Base-by-base conservation (phyloP, 2,888 invertebrate genomes). In the Xestia ashworthii region DNA sequence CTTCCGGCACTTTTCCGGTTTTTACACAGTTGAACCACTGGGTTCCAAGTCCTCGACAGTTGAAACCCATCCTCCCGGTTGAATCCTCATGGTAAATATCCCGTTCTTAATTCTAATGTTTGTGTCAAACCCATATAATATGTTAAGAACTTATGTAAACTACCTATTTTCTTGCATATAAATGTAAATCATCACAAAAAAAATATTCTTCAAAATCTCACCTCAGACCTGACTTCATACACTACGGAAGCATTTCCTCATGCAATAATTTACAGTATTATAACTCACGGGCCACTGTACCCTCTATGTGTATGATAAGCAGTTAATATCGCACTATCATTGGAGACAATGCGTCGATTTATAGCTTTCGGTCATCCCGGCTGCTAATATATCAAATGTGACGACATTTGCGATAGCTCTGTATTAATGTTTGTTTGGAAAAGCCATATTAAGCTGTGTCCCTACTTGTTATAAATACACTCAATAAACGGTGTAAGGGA, bases 281-380 rank as follows among this genome's bases (percentile, higher is more conserved):
- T 46, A 76, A 53, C 25, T 65, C 69, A 44, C 4, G 58, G 9
- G 2, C 16, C 12, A 41, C 53, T 48, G 80, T 44, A 80, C 38
- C 25, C 16, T 25, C 55, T 48, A 83, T 72, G 69, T 38, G 53
- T 22, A 25, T 69, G 65, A 72, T 69, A 72, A 70, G 53, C 80
- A 55, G 32, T 53, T 69, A 58, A 53, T 74, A 64, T 53, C 19
- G 11, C 60, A 14, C 32, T 66, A 80, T 62, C 53, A 60, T 68
- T 67, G 65, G 41, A 81, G 73, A 81, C 84, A 81, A 81, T 81
- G 60, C 53, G 41, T 25, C 58, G 22, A 81, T 81, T 84, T 81
- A 81, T 81, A 83, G 69, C 83, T 65, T 80, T 78, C n/a, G 53
- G 77, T 41, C 80, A 69, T 41, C 65, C 72, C 46, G n/a, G 38